Base-by-base conservation (phyloP, 2,888 invertebrate species). In the Lydus trimaculatus region DNA sequence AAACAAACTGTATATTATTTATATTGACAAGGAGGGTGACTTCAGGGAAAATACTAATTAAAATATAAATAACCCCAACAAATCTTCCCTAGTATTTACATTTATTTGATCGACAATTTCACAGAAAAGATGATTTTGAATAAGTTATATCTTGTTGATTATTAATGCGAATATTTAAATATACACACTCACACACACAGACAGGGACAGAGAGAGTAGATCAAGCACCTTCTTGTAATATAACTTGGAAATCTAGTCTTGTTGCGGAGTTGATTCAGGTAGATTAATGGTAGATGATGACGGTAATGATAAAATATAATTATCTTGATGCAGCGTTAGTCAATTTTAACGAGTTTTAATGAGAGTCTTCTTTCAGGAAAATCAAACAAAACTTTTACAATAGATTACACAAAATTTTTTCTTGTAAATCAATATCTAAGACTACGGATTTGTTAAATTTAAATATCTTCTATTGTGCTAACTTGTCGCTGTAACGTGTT, bases 231-330 rank as follows among this genome's bases (percentile, higher is more conserved):
- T 56, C 56, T 56, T 56, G 13, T 56, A 56, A 56, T 56, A 56
- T 56, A 56, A 56, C 13, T 56, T 56, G 13, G 5, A 20, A 25
- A 11, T 25, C 25, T 13, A 1, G 56, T 56, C 25, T 25, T 25
- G 25, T 25, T 56, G 56, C 56, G 9, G 9, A 6, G 7, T 48
- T 20, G 20, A 48, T 48, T 48, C 20, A 56, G 56, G 25, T 15
- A 25, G 56, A 56, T 56, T 56, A 56, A 56, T 56, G 56, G 25
- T 56, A 25, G 56, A 25, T 56, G 56, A 56, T 56, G 56, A 13
- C 25, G 56, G 56, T 56, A 56, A 25, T 25, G 56, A 25, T 56
- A 25, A 25, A 25, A 25, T 25, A 56, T 23, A 25, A 56, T 56
- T 56, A 56, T 56, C 48, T 20, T 20, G 48, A 52, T 52, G 20